These are phyloP conservation scores for Agrochola lota DNA, from an alignment of 2,888 invertebrate species.

Conservation along the genomic window DNA sequence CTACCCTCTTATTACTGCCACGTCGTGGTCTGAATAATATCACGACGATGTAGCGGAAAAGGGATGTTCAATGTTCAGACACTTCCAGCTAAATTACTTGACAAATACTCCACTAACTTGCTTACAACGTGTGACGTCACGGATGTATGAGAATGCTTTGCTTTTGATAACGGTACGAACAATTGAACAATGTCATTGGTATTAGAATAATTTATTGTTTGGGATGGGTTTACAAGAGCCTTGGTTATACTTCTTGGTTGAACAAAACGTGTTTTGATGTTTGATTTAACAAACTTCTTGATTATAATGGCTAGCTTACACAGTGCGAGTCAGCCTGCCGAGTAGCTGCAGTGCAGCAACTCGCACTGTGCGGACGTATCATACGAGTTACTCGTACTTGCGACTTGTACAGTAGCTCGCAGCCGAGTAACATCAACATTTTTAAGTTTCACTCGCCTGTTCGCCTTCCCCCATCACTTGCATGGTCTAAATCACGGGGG, in stretches of 20 bases:
- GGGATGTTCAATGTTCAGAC: conserved; percentile 56
- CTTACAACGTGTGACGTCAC: conserved; percentile 45
- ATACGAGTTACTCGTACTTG: no score
- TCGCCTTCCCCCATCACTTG: no score
- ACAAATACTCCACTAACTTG: conserved; percentile 64
- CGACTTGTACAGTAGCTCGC: no score
- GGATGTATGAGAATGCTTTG: conserved; percentile 17
- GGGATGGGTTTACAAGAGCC: not conserved
- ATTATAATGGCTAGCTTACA: no score
- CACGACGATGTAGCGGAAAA: conserved; percentile 56
- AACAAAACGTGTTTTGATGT: not conserved
- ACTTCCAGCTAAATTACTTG: conserved; percentile 66
- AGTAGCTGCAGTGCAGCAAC: no score
- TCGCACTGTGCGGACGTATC: no score
- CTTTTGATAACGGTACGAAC: conserved; percentile 28
- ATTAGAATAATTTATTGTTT: conserved; percentile 4
- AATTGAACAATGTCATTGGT: conserved; percentile 25
- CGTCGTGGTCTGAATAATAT: conserved; percentile 57
- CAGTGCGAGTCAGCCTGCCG: no score
- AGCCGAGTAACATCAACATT: no score
- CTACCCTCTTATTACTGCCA: conserved; percentile 47
- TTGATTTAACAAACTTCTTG: not conserved
- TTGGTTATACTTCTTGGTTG: not conserved
- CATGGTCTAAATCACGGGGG: no score
- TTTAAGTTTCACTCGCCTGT: no score